Percentiles rank a stretch among this genome's conserved stretches.
phyloP scores from a whole-genome alignment of 2,113 vertebrate genomes.

The Dromiciops gliroides region DNA sequence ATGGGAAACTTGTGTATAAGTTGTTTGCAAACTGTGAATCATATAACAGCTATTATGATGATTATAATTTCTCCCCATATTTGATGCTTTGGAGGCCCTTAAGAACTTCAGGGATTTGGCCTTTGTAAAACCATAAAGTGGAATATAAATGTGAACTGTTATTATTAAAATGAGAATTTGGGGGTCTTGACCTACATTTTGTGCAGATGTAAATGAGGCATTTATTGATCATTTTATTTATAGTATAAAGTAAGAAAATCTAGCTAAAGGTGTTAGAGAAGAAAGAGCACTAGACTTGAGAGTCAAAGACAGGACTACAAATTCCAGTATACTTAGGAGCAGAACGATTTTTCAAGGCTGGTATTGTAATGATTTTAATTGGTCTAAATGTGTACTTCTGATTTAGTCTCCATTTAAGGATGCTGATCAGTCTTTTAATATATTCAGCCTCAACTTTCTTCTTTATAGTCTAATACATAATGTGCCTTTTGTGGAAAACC shows the following conservation, averaged over 20 bases:
- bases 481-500: background rate
- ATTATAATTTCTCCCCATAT: background rate
- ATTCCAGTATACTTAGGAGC: background rate
- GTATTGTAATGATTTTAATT: background rate
- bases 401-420: no score
- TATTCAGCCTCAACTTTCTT: background rate
- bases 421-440: background rate
- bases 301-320: no score
- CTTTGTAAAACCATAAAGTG: background rate
- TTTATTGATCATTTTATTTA: background rate
- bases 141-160: background rate
- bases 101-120: background rate
- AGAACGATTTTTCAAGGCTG: background rate
- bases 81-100: background rate
- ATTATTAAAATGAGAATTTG: background rate
- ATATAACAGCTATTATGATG: background rate
- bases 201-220: background rate
- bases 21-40: background rate
- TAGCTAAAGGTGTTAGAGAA: background rate
- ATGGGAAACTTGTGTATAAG: background rate
- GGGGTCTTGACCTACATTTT: background rate
- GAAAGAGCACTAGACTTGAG: background rate
- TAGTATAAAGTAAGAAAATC: background rate
- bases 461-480: background rate
- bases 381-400: background rate